Base-by-base conservation (phyloP, 2,797 vertebrate genomes). In the Sorex maritimensis region DNA sequence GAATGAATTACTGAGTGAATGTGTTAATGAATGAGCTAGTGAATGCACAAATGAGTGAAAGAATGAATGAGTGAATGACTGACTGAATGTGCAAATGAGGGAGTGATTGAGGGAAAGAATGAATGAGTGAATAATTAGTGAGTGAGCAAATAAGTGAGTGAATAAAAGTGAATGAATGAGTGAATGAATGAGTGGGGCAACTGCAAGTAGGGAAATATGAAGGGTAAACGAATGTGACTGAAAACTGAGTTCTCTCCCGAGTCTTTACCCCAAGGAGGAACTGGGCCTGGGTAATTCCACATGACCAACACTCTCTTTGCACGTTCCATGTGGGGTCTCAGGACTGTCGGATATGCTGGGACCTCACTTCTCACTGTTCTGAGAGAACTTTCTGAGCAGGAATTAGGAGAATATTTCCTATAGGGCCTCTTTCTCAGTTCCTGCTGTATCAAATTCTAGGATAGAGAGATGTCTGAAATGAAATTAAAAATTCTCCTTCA, bases 161-260 rank as follows among this genome's bases (percentile, higher is more conserved):
- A 26, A 3, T 67, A 67, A 61, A 28, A 69, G 10, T 13, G 11
- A 69, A 24, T 30, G 11, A 65, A 24, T 65, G 26, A 24, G 24
- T 28, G 24, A 67, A 26, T 26, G 26, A 67, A 28, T 67, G 24
- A 67, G 26, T 67, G 28, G 24, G 65, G 3, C 58, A 61, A 30
- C n/a, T 69, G 10, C 13, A 30, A 69, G 15, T 1, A 15, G n/a
- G n/a, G 67, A 30, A 11, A 30, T 13, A 38, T 17, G 65, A 55
- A 58, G 15, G 81, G 7, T 10, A 81, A 69, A 61, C 19, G 15
- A 58, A 77, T 28, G 21, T 30, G 34, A 74, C 28, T 89, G 58
- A 38, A 90, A 72, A 81, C 46, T 38, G 26, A 90, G 24, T 74
- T 84, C 2, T 81, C 38, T 65, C 63, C 88, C 49, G 26, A 73